These are phyloP conservation scores for Dromius quadrimaculatus DNA, from an alignment of 2,888 invertebrate genomes.

Conservation along the genomic window DNA sequence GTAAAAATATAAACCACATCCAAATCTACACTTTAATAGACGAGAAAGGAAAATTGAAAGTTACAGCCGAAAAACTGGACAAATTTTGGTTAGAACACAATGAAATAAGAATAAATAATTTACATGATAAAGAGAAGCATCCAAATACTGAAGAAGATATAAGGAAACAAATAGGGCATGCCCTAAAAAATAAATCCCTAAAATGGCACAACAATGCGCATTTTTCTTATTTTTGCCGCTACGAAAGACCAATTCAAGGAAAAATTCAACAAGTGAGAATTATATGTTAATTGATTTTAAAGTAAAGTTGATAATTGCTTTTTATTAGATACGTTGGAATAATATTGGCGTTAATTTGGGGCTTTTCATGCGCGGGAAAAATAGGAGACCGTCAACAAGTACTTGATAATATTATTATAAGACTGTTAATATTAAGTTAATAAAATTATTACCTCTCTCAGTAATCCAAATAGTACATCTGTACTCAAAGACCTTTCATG, in stretches of 20 bases:
- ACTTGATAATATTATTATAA: slow-evolving; percentile 11
- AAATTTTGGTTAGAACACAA: slow-evolving; percentile 79
- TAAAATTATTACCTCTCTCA: slow-evolving; percentile 79
- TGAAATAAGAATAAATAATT: slow-evolving; percentile 79
- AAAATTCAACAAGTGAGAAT: slow-evolving; percentile 53
- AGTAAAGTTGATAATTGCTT: background rate
- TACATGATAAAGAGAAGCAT: slow-evolving; percentile 77
- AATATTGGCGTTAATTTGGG: slow-evolving; percentile 79
- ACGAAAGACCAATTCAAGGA: slow-evolving; percentile 65
- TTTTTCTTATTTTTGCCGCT: slow-evolving; percentile 79
- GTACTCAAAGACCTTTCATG: slow-evolving; percentile 98
- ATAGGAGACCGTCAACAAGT: slow-evolving; percentile 59
- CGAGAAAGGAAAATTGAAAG: slow-evolving; percentile 70
- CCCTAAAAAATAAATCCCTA: slow-evolving; percentile 72
- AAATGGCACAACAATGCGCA: slow-evolving; percentile 78
- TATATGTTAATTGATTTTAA: background rate
- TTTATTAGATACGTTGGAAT: slow-evolving; percentile 79
- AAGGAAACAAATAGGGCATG: slow-evolving; percentile 74
- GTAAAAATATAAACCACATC: slow-evolving; percentile 79
- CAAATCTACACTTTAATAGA: slow-evolving; percentile 75
- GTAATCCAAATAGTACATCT: slow-evolving; percentile 96
- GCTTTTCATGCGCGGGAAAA: slow-evolving; percentile 69
- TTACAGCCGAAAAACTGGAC: slow-evolving; percentile 72
- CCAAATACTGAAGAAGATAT: slow-evolving; percentile 78
- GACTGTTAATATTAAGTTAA: slow-evolving; percentile 12